Evolutionary conservation across 2,888 invertebrate genomes (phyloP).

Genomic region (Myopa testacea): DNA sequence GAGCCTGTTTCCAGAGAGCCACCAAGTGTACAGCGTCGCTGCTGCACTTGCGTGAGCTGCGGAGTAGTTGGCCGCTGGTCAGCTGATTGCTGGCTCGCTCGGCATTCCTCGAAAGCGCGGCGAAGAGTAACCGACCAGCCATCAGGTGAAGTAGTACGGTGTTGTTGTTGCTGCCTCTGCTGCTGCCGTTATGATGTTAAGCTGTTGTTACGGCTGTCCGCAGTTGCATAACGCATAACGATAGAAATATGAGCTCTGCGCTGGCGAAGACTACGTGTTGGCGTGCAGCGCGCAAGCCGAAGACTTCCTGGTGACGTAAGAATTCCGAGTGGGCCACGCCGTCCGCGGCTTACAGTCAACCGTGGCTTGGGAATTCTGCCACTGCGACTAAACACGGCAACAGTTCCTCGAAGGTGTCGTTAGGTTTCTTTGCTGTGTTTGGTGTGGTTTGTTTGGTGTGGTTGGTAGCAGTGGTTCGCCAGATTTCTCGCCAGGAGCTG

Average conservation of each 20-base stretch:
- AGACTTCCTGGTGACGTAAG: conserved; percentile 14
- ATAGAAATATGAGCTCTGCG: not conserved
- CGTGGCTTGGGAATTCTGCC: not conserved
- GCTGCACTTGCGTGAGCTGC: not conserved
- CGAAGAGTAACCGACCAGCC: too few species aligned
- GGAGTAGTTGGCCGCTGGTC: too few species aligned
- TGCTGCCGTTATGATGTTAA: not conserved
- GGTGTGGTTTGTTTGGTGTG: too few species aligned
- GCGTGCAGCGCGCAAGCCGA: not conserved
- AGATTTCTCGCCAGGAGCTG: too few species aligned
- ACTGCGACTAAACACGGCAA: too few species aligned
- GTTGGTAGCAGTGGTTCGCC: too few species aligned
- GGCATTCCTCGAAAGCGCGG: too few species aligned
- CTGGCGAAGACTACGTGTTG: conserved; percentile 7
- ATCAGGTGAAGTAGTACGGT: conserved; percentile 4
- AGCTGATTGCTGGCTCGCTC: too few species aligned
- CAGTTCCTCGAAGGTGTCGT: too few species aligned
- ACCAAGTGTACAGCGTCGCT: not conserved
- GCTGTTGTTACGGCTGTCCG: not conserved
- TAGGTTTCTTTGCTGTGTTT: too few species aligned
- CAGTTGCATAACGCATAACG: not conserved
- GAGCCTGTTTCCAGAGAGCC: too few species aligned
- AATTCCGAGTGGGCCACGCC: not conserved
- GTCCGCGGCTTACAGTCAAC: not conserved
- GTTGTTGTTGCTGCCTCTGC: not conserved